These are phyloP conservation scores for Bombus consobrinus DNA, from an alignment of 1,140 invertebrate genomes.

Conservation along the genomic window DNA sequence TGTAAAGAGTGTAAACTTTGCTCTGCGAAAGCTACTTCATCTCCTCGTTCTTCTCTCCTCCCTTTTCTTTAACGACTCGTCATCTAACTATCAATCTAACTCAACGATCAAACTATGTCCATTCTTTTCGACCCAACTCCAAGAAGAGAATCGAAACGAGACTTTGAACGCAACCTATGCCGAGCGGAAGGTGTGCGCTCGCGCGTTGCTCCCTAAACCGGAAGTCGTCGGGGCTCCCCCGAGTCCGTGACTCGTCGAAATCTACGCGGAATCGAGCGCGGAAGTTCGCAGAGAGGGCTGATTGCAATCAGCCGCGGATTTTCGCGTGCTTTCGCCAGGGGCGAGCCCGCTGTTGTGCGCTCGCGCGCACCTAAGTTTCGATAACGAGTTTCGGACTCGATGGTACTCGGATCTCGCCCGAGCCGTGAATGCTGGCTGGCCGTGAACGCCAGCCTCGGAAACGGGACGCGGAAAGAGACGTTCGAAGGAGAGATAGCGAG, in stretches of 20 bases:
- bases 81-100: too few relatives aligned
- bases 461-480: slow-evolving; percentile 39
- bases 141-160: too few relatives aligned
- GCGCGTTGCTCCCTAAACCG: slow-evolving; percentile 49
- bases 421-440: slow-evolving; percentile 48
- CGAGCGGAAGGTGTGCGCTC: slow-evolving; percentile 4
- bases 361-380: slow-evolving; percentile 57
- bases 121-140: too few relatives aligned
- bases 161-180: neutral
- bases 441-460: slow-evolving; percentile 40
- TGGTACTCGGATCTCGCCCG: slow-evolving; percentile 55
- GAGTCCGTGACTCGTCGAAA: slow-evolving; percentile 4
- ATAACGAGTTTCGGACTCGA: slow-evolving; percentile 69
- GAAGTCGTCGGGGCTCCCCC: slow-evolving; percentile 65
- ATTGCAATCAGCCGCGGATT: slow-evolving; percentile 77
- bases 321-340: slow-evolving; percentile 54
- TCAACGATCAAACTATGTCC: too few relatives aligned
- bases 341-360: slow-evolving; percentile 4
- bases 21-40: neutral
- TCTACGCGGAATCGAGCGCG: slow-evolving; percentile 62
- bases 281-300: slow-evolving; percentile 73
- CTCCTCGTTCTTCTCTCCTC: neutral
- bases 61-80: neutral
- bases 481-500: slow-evolving; percentile 17
- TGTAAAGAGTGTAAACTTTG: fast-evolving